Evolutionary conservation across 2,797 vertebrate species (phyloP).

Genomic region (Chelidonichthys spinosus): DNA sequence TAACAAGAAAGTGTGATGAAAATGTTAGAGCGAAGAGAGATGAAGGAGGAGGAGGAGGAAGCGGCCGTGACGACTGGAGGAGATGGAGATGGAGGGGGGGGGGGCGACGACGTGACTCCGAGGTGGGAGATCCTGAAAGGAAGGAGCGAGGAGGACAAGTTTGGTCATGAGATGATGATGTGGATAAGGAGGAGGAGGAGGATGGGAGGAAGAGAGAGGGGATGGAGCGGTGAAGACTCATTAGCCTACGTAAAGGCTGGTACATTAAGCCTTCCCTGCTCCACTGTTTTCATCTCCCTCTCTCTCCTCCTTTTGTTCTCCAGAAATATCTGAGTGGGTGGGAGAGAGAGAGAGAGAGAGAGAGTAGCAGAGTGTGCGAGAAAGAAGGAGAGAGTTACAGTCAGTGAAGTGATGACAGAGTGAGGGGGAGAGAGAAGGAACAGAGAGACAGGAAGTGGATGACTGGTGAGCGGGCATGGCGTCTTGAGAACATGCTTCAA

Average conservation of each 20-base stretch:
- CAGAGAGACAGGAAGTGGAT: conserved; percentile 56
- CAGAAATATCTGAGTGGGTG: conserved; percentile 80
- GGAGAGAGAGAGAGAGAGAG: conserved; percentile 49
- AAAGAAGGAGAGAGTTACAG: conserved; percentile 56
- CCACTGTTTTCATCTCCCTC: conserved; percentile 59
- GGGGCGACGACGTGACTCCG: conserved; percentile 33
- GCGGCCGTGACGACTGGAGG: conserved; percentile 35
- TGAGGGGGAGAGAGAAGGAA: conserved; percentile 54
- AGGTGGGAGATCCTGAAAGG: conserved; percentile 45
- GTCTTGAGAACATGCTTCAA: conserved; percentile 25
- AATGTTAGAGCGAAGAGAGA: conserved; percentile 25
- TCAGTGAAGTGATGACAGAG: conserved; percentile 65
- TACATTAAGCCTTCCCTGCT: conserved; percentile 68
- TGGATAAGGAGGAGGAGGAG: conserved; percentile 38
- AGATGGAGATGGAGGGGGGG: conserved; percentile 45
- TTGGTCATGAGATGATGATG: conserved; percentile 62
- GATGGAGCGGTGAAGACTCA: conserved; percentile 67
- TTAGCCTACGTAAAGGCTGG: conserved; percentile 74
- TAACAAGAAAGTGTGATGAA: conserved; percentile 53
- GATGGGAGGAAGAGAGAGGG: conserved; percentile 38
- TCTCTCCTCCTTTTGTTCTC: conserved; percentile 78
- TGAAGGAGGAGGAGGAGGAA: conserved; percentile 54
- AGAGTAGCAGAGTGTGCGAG: conserved; percentile 38
- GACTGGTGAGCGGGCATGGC: conserved; percentile 33
- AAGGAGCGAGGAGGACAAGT: conserved; percentile 61